Evolutionary conservation across 2,113 vertebrate genomes (phyloP).

Genomic region (Podarcis cretensis): DNA sequence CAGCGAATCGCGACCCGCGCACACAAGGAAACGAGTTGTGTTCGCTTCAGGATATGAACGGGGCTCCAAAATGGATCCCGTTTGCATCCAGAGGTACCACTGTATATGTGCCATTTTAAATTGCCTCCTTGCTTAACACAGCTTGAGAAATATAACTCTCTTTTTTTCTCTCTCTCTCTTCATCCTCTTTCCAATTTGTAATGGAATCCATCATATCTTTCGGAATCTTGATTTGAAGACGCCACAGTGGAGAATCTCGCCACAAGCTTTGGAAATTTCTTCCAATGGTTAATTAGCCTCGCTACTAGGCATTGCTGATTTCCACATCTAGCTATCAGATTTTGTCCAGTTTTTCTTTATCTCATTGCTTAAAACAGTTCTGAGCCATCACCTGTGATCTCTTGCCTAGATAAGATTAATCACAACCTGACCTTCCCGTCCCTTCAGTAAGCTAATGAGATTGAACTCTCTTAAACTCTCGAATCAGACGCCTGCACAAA

Average conservation of each 20-base stretch:
- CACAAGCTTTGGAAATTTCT: not conserved
- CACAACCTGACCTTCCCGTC: not conserved
- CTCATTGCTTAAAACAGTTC: constrained; percentile 7
- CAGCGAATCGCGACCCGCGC: too few species aligned
- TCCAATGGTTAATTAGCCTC: not conserved
- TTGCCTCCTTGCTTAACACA: not conserved
- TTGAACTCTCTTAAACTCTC: not conserved
- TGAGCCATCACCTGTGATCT: not conserved
- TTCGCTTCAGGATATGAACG: too few species aligned
- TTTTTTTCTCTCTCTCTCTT: not conserved
- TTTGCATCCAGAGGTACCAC: too few species aligned
- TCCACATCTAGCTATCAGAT: constrained; percentile 16
- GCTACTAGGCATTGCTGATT: not conserved
- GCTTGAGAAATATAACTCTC: not conserved
- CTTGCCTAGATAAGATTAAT: constrained; percentile 1
- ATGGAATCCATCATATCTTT: not conserved
- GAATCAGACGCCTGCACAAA: not conserved
- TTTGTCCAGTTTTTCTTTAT: not conserved
- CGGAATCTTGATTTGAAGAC: not conserved
- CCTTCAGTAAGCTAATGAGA: constrained; percentile 21
- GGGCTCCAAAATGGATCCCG: too few species aligned
- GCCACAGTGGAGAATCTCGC: not conserved
- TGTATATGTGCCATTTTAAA: not conserved
- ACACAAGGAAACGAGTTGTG: too few species aligned
- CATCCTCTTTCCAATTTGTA: not conserved